Percentiles rank a stretch among this genome's conserved stretches.
phyloP scores from a whole-genome alignment of 2,113 vertebrate genomes.

The Cyprinus carpio region DNA sequence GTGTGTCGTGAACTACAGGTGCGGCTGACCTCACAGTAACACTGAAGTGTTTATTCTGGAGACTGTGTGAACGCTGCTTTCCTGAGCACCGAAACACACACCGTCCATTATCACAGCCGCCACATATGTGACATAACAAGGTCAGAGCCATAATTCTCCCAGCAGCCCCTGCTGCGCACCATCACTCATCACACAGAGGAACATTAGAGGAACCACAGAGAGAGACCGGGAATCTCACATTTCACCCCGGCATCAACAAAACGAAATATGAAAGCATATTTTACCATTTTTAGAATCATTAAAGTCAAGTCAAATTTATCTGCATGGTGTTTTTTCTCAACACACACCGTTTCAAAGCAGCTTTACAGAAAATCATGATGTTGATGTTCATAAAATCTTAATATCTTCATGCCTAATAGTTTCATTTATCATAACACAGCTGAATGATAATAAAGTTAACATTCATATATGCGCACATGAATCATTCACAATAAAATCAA shows the following conservation, averaged over 20 bases:
- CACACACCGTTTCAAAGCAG: not conserved
- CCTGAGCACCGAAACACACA: not conserved
- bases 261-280: not conserved
- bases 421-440: not conserved
- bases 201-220: not conserved
- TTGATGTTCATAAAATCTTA: not conserved
- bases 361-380: not conserved
- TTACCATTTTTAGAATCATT: not conserved
- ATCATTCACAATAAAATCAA: not conserved
- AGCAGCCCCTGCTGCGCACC: constrained; percentile 28
- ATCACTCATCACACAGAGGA: constrained; percentile 12
- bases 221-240: not conserved
- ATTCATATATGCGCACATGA: not conserved
- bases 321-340: not conserved
- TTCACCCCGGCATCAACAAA: not conserved
- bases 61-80: not conserved
- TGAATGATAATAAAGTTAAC: not conserved
- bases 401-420: not conserved
- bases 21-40: not conserved
- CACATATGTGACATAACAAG: constrained; percentile 46
- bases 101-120: not conserved
- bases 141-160: constrained; percentile 52
- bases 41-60: not conserved
- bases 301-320: not conserved
- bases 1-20: not conserved